Evolutionary conservation across 2,797 vertebrate genomes (phyloP).

Genomic region (Phalloptychus januarius): DNA sequence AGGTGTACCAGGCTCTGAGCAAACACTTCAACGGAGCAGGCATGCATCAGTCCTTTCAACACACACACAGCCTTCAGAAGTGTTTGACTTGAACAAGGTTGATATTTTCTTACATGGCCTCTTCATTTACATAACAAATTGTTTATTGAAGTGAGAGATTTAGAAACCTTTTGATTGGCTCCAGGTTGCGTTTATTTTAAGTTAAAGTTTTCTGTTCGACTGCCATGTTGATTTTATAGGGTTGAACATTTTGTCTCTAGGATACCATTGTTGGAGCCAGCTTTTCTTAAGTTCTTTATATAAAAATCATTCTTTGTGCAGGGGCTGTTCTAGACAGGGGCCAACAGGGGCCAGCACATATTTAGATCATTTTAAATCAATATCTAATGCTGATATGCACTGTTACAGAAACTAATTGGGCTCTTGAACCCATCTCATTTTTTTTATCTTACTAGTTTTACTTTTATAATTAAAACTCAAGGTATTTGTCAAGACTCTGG

Average conservation of each 20-base stretch:
- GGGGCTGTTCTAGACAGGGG: too few relatives aligned
- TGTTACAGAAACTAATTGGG: too few relatives aligned
- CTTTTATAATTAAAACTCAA: too few relatives aligned
- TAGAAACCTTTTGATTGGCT: neutral
- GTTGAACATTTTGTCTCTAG: neutral
- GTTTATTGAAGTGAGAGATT: neutral
- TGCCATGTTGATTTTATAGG: neutral
- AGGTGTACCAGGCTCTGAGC: neutral
- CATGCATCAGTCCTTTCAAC: neutral
- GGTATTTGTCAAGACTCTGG: too few relatives aligned
- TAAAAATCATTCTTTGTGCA: neutral
- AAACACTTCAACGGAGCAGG: neutral
- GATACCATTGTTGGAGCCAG: neutral
- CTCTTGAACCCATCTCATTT: too few relatives aligned
- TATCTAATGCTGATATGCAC: too few relatives aligned
- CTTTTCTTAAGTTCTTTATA: neutral
- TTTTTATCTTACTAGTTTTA: too few relatives aligned
- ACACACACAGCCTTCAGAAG: neutral
- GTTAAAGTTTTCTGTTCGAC: neutral
- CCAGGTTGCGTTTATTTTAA: neutral
- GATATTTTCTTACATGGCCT: neutral
- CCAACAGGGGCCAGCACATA: too few relatives aligned
- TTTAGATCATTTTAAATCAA: too few relatives aligned
- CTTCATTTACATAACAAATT: neutral
- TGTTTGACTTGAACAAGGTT: neutral